Base-by-base conservation (phyloP, 2,797 vertebrate genomes). In the Bufotes viridis region DNA sequence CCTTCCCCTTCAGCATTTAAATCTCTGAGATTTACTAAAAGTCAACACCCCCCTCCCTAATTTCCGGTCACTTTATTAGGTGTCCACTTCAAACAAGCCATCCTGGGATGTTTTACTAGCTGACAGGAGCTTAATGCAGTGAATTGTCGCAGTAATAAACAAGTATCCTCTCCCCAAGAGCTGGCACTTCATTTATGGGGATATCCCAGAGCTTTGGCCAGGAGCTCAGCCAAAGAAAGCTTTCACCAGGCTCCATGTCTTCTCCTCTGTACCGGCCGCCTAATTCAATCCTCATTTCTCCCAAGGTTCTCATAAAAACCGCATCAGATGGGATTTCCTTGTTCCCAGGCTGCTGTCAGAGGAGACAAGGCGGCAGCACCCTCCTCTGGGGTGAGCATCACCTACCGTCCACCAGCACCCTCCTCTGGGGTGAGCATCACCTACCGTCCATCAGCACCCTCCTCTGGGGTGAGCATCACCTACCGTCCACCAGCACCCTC, bases 231-330 rank as follows among this genome's bases (percentile, higher is more conserved):
- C 60, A 63, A 65, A n/a, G 81, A 65, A 65, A 69, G 81, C 81
- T 87, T 78, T 58, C 81, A 78, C 49, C 87, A 75, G 70, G 65
- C 69, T 76, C 85, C 80, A 26, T 86, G 80, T 78, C 72, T 78
- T 49, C 63, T 81, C 49, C 83, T 74, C 79, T 82, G 58, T 82
- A 85, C 87, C 85, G 82, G 78, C 78, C 60, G 22, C 83, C 65
- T 89, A 89, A 89, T 89, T 89, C 83, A 85, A 81, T 89, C 87
- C 87, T 81, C 18, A 89, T 89, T 89, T 79, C 83, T 89, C 87
- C 78, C 76, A 84, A 67, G 82, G 65, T 85, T 85, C 49, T 85
- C 84, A 88, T 81, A 88, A 88, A 85, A 88, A 61, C 87, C 69
- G 82, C 86, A 82, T 86, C 84, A 81, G 69, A 86, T 82, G 78